Base-by-base conservation (phyloP, 2,797 vertebrate genomes). In the Enteromius treurensis region DNA sequence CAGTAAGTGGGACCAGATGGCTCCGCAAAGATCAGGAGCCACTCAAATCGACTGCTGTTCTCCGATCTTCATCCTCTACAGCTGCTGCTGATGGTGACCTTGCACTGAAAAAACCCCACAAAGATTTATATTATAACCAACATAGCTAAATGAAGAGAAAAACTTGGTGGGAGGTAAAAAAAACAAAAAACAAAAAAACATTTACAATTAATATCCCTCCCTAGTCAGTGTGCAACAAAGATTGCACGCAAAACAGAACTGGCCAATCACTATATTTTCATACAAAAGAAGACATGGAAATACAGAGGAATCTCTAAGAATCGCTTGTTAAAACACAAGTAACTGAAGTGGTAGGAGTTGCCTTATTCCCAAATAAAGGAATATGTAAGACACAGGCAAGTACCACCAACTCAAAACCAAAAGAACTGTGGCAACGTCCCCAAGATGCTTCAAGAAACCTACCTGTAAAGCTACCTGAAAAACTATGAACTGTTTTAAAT, bases 71-170 rank as follows among this genome's bases (percentile, higher is more conserved):
- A 93, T 93, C 92, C 93, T 95, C 94, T 98, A 99, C 96, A 99
- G 95, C 95, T 99, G 97, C 95, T 98, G 98, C 95, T 99, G 98
- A 94, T 99, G 98, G 93, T 99, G 97, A 95, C 96, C 93, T 96
- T 98, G 98, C 94, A 99, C 97, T 99, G 95, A 85, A 93, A 90
- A 92, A 10, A 82, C 86, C 90, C 76, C 86, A 90, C 87, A 90
- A 90, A 53, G n/a, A 42, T 21, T 42, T 34, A 51, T 17, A 74
- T 74, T 70, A 79, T 69, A 13, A 29, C 55, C 23, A 17, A 68
- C 55, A 67, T n/a, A 45, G 23, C 1, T n/a, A 45, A 67, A 34
- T 19, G 3, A 67, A 45, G 6, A 21, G n/a, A 5, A 40, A 58
- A 19, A 15, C 13, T 49, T 49, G 4, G 4, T 14, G 4, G n/a